Conservation (phyloP, 2,888 invertebrate species). For the Ormyrus rosae region DNA sequence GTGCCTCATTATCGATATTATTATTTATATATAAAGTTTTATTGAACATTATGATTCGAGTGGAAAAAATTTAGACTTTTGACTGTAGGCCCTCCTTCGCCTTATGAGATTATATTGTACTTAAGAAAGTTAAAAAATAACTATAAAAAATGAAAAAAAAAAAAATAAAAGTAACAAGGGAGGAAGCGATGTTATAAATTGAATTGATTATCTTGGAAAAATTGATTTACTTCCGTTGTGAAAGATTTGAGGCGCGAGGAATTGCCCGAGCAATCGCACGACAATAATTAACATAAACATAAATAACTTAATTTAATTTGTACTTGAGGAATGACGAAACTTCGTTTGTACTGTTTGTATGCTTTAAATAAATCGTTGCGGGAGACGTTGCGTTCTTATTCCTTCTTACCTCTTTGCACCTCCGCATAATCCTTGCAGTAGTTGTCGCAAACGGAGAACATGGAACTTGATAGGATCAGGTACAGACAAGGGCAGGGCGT, state of each 20-base stretch:
- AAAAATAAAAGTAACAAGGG: background rate
- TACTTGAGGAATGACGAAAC: constrained; percentile 70
- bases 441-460: background rate
- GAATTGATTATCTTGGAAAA: background rate
- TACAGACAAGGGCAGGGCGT: background rate
- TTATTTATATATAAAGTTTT: constrained; percentile 25
- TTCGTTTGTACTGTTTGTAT: constrained; percentile 76
- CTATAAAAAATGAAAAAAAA: background rate
- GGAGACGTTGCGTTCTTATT: constrained; percentile 40
- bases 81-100: constrained; percentile 39
- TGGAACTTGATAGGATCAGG: background rate
- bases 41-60: constrained; percentile 10
- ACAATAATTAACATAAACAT: constrained; percentile 44
- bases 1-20: constrained; percentile 44
- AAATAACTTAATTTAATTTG: constrained; percentile 70
- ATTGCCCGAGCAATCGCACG: constrained; percentile 22
- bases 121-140: constrained; percentile 14
- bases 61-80: constrained; percentile 35
- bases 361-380: constrained; percentile 75
- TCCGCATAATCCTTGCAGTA: too few relatives aligned
- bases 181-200: constrained; percentile 7
- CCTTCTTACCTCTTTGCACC: constrained; percentile 3
- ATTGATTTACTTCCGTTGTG: constrained; percentile 8
- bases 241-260: constrained; percentile 23
- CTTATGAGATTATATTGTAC: constrained; percentile 35